Evolutionary conservation across 2,888 invertebrate species (phyloP), one percentile per base, ranked within the genome.

Genomic region (Drosophila kanekoi): DNA sequence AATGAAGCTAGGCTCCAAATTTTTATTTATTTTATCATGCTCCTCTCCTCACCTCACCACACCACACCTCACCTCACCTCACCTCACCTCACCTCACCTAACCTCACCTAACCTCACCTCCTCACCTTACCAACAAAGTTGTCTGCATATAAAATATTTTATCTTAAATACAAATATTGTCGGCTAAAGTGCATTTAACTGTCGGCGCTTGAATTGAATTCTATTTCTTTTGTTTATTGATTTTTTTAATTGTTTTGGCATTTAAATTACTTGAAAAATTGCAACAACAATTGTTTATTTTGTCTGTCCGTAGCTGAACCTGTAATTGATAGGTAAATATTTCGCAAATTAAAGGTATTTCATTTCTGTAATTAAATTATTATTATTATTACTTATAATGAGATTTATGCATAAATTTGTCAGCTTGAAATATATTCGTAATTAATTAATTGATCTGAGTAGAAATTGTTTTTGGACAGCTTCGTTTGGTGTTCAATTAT

Each of bases 351-450:
- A 28, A 20, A 57, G 28, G 18, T 5, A 32, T 28, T 56, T 16
- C 11, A 44, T 18, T 44, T 56, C 28, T 11, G 18, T 60, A 58
- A 38, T 20, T 58, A 20, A 35, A 44, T 57, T 57, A 71, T 32
- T 14, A 28, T 4, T 16, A 38, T 28, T 57, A 56, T 18, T 41
- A 38, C 16, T 49, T n/a, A 20, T 18, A 23, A 20, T 8, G 1
- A 47, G 48, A 35, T 23, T 1, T 16, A 32, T 28, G 33, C 18
- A 37, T 28, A 33, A 28, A 37, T 48, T 35, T 18, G 16, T 11
- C n/a, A 56, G 51, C 16, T 44, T 20, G 0, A 20, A 35, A 43
- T 60, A 44, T 23, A 16, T 54, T 37, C 18, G 13, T 35, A 23
- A 13, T 38, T 62, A 48, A 62, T 48, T 53, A 20, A 45, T 38